A percentile compares a stretch with the other conserved stretches of the same genome.
Conservation (phyloP, 2,888 invertebrate genomes). For the Hirudinaria manillensis region DNA sequence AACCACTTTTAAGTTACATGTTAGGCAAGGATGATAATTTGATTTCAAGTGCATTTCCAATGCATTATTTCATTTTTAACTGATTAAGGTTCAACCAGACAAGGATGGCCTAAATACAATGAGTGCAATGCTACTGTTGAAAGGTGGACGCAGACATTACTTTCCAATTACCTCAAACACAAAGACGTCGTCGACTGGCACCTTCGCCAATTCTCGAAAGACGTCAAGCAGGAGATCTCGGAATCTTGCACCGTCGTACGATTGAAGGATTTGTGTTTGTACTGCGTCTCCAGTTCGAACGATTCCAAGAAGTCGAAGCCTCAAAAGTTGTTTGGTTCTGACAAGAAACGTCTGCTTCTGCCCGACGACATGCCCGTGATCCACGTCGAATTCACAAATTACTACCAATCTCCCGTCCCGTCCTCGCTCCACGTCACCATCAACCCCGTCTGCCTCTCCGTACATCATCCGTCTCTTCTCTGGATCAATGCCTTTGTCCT, state of each 20-base stretch:
- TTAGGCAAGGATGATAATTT: too few species aligned
- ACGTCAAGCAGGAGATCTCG: slow-evolving; percentile 55
- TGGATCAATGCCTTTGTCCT: slow-evolving; percentile 91
- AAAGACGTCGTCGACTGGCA: slow-evolving; percentile 48
- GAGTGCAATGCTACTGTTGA: slow-evolving; percentile 63
- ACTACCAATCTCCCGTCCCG: slow-evolving; percentile 53
- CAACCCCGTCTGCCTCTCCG: slow-evolving; percentile 78
- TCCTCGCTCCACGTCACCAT: slow-evolving; percentile 71
- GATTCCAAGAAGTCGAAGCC: slow-evolving; percentile 59
- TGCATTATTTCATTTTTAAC: too few species aligned
- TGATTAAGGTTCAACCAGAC: slow-evolving; percentile 66
- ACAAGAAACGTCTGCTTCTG: slow-evolving; percentile 68
- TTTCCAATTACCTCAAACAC: slow-evolving; percentile 73
- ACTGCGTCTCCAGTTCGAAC: slow-evolving; percentile 56
- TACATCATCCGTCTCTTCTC: slow-evolving; percentile 79
- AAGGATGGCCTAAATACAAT: slow-evolving; percentile 79
- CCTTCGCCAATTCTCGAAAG: slow-evolving; percentile 24
- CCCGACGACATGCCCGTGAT: slow-evolving; percentile 83
- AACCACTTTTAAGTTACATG: too few species aligned
- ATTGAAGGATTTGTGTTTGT: slow-evolving; percentile 83
- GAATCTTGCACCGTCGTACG: slow-evolving; percentile 82
- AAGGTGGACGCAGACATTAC: slow-evolving; percentile 79
- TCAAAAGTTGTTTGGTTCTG: slow-evolving; percentile 67
- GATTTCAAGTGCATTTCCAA: too few species aligned
- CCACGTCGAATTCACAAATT: slow-evolving; percentile 92